phyloP scores from a whole-genome alignment of 2,113 vertebrate genomes.

The Pluvialis apricaria region DNA sequence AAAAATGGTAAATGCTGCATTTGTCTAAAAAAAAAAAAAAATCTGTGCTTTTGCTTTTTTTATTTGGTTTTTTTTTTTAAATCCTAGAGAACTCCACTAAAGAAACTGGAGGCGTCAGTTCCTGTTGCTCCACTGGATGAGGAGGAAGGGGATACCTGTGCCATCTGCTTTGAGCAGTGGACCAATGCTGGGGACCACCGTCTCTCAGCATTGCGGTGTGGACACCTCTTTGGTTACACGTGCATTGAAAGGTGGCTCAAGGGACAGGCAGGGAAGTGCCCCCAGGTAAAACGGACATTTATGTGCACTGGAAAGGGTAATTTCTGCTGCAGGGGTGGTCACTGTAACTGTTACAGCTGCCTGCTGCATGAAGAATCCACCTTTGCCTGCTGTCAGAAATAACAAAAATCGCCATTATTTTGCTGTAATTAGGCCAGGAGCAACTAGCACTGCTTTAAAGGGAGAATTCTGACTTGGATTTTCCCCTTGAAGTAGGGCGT shows the following conservation, averaged over 20 bases:
- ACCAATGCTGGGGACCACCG: conserved; percentile 90
- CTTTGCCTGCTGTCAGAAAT: not conserved
- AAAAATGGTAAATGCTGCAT: not conserved
- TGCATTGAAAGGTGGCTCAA: conserved; percentile 93
- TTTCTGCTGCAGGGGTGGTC: not conserved
- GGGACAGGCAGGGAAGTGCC: conserved; percentile 86
- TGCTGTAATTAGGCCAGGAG: not conserved
- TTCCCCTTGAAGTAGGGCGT: not conserved
- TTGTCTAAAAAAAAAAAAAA: not conserved
- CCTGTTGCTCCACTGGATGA: conserved; percentile 39
- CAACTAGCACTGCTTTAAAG: not conserved
- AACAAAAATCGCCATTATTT: not conserved
- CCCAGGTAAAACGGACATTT: conserved; percentile 79
- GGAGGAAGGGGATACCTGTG: conserved; percentile 86
- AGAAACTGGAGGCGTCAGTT: not conserved
- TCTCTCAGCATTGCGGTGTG: conserved; percentile 87
- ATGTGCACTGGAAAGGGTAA: not conserved
- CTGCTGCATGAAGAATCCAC: not conserved
- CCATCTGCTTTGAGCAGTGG: conserved; percentile 95
- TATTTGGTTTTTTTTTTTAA: not conserved
- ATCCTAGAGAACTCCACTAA: conserved; percentile 20
- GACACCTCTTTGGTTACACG: conserved; percentile 90
- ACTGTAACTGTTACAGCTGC: not conserved
- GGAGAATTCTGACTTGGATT: not conserved
- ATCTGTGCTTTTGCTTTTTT: not conserved